Evolutionary conservation across 2,113 vertebrate species (phyloP).

Genomic region (Podilymbus podiceps): DNA sequence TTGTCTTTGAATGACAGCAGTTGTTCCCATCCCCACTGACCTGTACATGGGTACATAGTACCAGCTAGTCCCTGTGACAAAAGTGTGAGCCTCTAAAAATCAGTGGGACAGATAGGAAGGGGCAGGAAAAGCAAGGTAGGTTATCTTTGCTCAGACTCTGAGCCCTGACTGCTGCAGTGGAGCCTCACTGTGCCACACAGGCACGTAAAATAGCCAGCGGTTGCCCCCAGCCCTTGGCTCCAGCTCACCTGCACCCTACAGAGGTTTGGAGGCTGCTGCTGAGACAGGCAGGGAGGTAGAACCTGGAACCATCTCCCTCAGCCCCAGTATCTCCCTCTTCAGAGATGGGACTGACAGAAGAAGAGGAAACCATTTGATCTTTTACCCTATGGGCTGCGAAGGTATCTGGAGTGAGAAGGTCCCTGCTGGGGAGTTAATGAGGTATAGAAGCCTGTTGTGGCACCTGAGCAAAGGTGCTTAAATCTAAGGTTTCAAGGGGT

Average conservation of each 20-base stretch:
- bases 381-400: background rate
- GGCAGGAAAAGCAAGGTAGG: background rate
- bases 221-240: background rate
- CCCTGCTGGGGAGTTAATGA: background rate
- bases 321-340: background rate
- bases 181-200: too few relatives aligned
- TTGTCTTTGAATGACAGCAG: background rate
- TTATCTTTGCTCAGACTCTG: background rate
- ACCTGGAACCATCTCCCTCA: fast-evolving
- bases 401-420: background rate
- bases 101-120: background rate
- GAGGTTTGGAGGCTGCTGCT: background rate
- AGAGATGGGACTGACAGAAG: background rate
- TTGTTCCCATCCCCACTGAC: background rate
- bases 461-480: background rate
- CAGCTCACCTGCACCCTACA: background rate
- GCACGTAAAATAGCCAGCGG: fast-evolving
- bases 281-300: background rate
- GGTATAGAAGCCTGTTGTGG: background rate
- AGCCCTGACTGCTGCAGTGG: background rate
- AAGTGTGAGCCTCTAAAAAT: background rate
- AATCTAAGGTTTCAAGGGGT: background rate
- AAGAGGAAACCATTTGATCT: fast-evolving
- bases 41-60: background rate
- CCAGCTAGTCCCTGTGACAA: background rate